These are phyloP conservation scores for Semotilus atromaculatus DNA, from an alignment of 2,797 vertebrate genomes.

Conservation along the genomic window DNA sequence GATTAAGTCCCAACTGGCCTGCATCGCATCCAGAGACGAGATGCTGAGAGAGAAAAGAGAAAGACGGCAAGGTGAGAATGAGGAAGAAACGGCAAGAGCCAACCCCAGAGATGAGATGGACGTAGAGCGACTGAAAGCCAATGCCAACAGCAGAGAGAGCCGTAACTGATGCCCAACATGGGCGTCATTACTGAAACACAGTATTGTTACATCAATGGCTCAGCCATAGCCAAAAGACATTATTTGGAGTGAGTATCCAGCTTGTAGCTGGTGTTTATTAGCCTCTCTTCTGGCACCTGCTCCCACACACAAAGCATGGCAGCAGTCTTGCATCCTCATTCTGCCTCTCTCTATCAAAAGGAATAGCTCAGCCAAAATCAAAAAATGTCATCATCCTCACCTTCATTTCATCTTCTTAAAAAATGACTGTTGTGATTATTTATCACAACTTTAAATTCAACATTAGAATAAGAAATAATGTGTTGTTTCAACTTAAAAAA, in stretches of 20 bases:
- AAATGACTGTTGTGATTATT: too few relatives aligned
- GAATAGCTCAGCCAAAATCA: neutral
- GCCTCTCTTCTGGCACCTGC: conserved; percentile 79
- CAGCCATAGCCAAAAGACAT: conserved; percentile 74
- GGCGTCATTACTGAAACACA: conserved; percentile 42
- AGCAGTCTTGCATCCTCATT: conserved; percentile 34
- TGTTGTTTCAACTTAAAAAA: too few relatives aligned
- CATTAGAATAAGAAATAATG: too few relatives aligned
- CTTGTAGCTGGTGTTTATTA: conserved; percentile 80
- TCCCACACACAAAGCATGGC: conserved; percentile 54
- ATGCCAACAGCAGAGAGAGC: conserved; percentile 24
- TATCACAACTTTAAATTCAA: too few relatives aligned
- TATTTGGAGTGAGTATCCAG: conserved; percentile 78
- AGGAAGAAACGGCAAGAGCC: conserved; percentile 63
- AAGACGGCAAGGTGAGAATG: conserved; percentile 77
- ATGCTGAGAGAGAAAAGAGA: conserved; percentile 63
- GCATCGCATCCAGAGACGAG: conserved; percentile 80
- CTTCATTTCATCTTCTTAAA: neutral
- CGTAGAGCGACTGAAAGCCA: conserved; percentile 3
- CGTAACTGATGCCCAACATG: conserved; percentile 41
- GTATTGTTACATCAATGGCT: conserved; percentile 42
- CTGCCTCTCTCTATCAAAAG: conserved; percentile 14
- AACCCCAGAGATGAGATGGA: conserved; percentile 39
- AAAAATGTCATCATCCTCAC: neutral
- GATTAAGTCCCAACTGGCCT: conserved; percentile 91